Percentiles rank a stretch among this genome's conserved stretches.
phyloP scores from a whole-genome alignment of 1,140 invertebrate species.

The Tenebrio molitor region DNA sequence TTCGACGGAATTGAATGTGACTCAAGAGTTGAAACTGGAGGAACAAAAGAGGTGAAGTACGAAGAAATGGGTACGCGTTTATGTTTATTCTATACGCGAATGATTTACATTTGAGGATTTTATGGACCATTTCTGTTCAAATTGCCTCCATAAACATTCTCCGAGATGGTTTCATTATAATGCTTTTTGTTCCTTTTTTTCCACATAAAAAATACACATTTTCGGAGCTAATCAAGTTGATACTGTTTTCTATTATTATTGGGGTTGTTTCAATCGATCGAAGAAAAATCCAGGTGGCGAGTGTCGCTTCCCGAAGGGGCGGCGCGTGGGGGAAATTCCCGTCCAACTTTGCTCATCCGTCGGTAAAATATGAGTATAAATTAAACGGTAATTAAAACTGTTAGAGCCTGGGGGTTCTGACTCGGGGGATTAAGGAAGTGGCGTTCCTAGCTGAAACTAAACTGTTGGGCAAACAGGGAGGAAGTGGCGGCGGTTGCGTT shows the following conservation, averaged over 20 bases:
- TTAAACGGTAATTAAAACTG: slow-evolving; percentile 36
- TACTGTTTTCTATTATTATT: neutral
- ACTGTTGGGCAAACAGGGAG: slow-evolving; percentile 28
- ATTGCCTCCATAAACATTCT: slow-evolving; percentile 29
- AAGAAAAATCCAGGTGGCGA: too few relatives aligned
- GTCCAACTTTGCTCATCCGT: slow-evolving; percentile 15
- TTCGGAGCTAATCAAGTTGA: neutral
- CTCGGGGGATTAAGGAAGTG: slow-evolving; percentile 33
- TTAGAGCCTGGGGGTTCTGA: slow-evolving; percentile 29
- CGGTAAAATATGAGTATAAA: slow-evolving; percentile 39
- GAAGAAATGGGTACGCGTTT: slow-evolving; percentile 17
- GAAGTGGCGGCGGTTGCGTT: slow-evolving; percentile 9
- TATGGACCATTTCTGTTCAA: slow-evolving; percentile 21
- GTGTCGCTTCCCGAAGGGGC: too few relatives aligned
- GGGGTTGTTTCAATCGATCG: too few relatives aligned
- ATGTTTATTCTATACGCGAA: slow-evolving; percentile 32
- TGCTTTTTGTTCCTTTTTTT: slow-evolving; percentile 6
- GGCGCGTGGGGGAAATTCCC: too few relatives aligned
- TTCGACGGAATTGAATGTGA: too few relatives aligned
- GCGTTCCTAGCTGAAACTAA: slow-evolving; percentile 27
- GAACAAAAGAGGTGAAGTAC: neutral
- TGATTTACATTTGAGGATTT: slow-evolving; percentile 39
- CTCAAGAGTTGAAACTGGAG: too few relatives aligned
- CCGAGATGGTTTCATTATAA: slow-evolving; percentile 12
- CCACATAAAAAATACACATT: slow-evolving; percentile 13